A percentile compares a stretch with the other conserved stretches of the same genome.
Conservation (phyloP, 2,888 invertebrate species). For the Drosophila pegasa region DNA sequence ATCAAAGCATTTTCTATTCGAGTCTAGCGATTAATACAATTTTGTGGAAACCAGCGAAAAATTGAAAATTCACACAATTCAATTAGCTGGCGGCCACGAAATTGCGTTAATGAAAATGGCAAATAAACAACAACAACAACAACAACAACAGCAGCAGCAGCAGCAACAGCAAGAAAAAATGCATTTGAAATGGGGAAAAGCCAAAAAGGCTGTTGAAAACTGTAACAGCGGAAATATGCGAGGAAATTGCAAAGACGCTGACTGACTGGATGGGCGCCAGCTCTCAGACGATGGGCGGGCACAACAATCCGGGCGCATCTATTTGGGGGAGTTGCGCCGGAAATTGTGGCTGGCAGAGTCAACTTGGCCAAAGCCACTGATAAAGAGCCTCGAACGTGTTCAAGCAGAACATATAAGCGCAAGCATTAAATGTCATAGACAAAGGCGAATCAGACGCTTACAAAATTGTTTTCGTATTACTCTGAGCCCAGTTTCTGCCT, state of each 20-base stretch:
- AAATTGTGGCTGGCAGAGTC: slow-evolving; percentile 62
- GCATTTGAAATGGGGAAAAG: slow-evolving; percentile 44
- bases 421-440: background rate
- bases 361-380: slow-evolving; percentile 1
- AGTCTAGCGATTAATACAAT: slow-evolving; percentile 32
- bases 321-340: slow-evolving; percentile 29
- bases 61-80: slow-evolving; percentile 70
- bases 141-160: background rate
- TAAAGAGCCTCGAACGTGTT: background rate
- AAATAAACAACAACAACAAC: slow-evolving; percentile 69
- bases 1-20: slow-evolving; percentile 10
- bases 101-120: slow-evolving; percentile 68
- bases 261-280: slow-evolving; percentile 49
- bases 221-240: slow-evolving; percentile 82
- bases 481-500: slow-evolving; percentile 1
- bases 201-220: slow-evolving; percentile 67
- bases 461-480: background rate
- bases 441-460: background rate
- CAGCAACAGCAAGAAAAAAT: slow-evolving; percentile 16
- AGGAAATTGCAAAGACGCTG: slow-evolving; percentile 83
- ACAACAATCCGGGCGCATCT: slow-evolving; percentile 34
- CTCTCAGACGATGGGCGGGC: slow-evolving; percentile 9
- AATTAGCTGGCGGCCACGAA: slow-evolving; percentile 74
- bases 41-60: slow-evolving; percentile 21
- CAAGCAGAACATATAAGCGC: background rate